These are phyloP conservation scores for Bucorvus abyssinicus DNA, from an alignment of 2,797 vertebrate species.

Conservation along the genomic window DNA sequence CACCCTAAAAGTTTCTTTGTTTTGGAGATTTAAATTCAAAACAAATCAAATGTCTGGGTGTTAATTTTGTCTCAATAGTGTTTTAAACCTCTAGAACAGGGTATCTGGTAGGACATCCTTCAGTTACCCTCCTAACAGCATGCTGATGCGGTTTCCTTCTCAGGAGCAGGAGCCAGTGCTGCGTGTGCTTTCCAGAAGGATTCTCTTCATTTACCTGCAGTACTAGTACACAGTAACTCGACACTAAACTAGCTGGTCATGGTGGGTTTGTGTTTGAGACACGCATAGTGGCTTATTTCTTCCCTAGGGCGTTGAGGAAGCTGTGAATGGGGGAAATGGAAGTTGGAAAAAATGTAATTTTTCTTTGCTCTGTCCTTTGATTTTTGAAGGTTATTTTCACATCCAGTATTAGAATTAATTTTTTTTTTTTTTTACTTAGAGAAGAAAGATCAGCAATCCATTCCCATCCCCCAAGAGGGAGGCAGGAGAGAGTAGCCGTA, in stretches of 20 bases:
- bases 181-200: not conserved
- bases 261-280: not conserved
- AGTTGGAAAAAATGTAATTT: not conserved
- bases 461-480: not conserved
- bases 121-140: not conserved
- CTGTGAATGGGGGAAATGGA: not conserved
- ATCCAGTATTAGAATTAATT: not conserved
- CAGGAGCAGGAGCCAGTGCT: not conserved
- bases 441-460: not conserved
- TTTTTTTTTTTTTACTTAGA: not conserved
- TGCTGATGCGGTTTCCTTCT: not conserved
- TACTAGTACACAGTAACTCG: not conserved
- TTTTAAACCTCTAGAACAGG: not conserved
- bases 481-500: not conserved
- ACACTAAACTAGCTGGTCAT: not conserved
- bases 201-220: not conserved
- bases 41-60: rapidly evolving
- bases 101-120: not conserved
- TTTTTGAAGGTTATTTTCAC: slow-evolving; percentile 1
- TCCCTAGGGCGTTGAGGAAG: not conserved
- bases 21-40: not conserved
- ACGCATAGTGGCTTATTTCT: rapidly evolving
- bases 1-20: not conserved
- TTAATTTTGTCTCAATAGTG: not conserved
- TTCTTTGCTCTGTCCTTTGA: not conserved